phyloP scores from a whole-genome alignment of 2,888 invertebrate genomes.

The Leptinotarsa tumamoca region DNA sequence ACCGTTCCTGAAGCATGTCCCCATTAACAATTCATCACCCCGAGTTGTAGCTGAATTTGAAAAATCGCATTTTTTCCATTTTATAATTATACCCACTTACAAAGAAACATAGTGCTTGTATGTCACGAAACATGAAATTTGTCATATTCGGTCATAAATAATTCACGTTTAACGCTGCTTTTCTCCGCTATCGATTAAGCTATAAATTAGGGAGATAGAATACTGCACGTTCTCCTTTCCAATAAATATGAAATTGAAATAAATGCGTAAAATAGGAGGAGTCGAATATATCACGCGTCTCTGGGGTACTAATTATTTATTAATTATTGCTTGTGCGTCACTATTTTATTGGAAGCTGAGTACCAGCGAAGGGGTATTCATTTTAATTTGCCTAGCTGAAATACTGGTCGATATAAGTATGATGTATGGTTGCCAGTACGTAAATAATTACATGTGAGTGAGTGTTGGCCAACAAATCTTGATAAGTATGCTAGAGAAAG shows the following conservation, averaged over 20 bases:
- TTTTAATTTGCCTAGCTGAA: constrained; percentile 37
- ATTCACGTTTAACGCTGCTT: constrained; percentile 53
- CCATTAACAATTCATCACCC: constrained; percentile 20
- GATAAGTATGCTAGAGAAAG: neutral
- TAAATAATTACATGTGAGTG: constrained; percentile 9
- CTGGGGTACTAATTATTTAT: constrained; percentile 61
- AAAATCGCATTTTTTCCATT: constrained; percentile 24
- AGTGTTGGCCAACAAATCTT: constrained; percentile 14
- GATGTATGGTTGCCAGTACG: constrained; percentile 7
- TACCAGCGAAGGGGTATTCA: constrained; percentile 35
- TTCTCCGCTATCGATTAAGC: constrained; percentile 58
- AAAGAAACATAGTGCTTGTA: constrained; percentile 33
- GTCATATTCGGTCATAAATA: constrained; percentile 54
- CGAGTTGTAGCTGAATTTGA: constrained; percentile 17
- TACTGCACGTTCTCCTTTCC: constrained; percentile 54
- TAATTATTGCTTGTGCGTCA: constrained; percentile 53
- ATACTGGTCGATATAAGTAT: constrained; percentile 18
- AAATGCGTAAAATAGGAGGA: constrained; percentile 61
- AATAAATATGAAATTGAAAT: constrained; percentile 62
- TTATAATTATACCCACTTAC: constrained; percentile 25
- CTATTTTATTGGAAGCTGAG: constrained; percentile 47
- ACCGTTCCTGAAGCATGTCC: neutral
- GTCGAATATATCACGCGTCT: constrained; percentile 58
- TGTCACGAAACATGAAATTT: constrained; percentile 48
- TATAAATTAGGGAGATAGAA: constrained; percentile 57